Percentiles rank a stretch among this genome's conserved stretches.
phyloP scores from a whole-genome alignment of 1,140 invertebrate species.

The Calosoma granatense region DNA sequence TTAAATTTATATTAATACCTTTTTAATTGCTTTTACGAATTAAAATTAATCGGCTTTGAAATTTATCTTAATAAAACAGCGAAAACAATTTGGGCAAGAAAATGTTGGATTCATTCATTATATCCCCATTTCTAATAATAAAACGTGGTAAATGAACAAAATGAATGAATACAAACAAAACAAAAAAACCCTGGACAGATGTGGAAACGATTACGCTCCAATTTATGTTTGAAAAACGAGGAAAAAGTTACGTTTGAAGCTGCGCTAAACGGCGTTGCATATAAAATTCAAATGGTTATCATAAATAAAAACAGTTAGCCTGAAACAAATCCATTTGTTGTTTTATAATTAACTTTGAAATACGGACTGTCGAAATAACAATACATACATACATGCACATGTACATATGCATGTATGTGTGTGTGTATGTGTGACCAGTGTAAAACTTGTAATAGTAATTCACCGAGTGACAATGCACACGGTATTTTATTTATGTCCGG shows the following conservation, averaged over 20 bases:
- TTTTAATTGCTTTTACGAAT: slow-evolving; percentile 1
- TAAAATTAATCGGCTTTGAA: neutral
- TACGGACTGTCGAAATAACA: neutral
- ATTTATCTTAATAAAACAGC: neutral
- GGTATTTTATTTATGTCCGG: too few species aligned
- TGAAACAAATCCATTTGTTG: neutral
- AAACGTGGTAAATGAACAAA: neutral
- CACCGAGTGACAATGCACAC: too few species aligned
- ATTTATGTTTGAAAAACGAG: neutral
- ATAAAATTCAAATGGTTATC: neutral
- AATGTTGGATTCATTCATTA: neutral
- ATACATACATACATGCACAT: neutral
- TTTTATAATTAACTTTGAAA: slow-evolving; percentile 5
- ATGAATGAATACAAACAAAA: too few species aligned
- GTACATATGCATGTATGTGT: too few species aligned
- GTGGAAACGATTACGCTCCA: neutral
- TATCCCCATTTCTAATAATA: neutral
- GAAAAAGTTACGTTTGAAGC: neutral
- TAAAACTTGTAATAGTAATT: too few species aligned
- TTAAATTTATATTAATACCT: neutral
- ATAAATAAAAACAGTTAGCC: slow-evolving; percentile 1
- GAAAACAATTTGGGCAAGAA: neutral
- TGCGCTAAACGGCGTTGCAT: neutral
- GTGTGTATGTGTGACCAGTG: too few species aligned
- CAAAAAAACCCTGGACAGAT: neutral